Evolutionary conservation across 2,888 invertebrate species (phyloP).

Genomic region (Drosophila prolongata): DNA sequence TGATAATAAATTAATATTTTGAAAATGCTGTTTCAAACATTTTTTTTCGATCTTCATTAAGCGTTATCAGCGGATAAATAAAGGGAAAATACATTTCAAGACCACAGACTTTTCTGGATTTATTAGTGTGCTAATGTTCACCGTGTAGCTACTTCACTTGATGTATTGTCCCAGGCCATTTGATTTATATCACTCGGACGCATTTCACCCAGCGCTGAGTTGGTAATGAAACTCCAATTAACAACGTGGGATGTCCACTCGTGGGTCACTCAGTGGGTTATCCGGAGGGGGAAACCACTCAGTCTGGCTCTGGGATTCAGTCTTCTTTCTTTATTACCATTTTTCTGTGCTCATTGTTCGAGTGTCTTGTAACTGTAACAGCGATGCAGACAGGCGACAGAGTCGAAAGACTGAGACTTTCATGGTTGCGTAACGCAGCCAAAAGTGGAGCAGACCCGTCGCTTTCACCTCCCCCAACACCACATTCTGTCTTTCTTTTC

Average conservation of each 20-base stretch:
- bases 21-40: too few species aligned
- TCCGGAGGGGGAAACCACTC: conserved; percentile 8
- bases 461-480: conserved; percentile 47
- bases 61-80: too few species aligned
- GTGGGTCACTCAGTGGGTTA: conserved; percentile 24
- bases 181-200: conserved; percentile 70
- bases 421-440: conserved; percentile 71
- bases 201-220: conserved; percentile 52
- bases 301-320: conserved; percentile 16
- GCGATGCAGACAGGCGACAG: conserved; percentile 37
- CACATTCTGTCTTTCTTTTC: conserved; percentile 27
- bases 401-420: conserved; percentile 42
- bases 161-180: conserved; percentile 73
- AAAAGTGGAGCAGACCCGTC: conserved; percentile 67
- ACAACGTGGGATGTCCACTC: conserved; percentile 41
- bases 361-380: conserved; percentile 49
- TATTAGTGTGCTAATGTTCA: neutral
- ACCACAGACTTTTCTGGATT: too few species aligned
- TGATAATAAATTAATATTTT: too few species aligned
- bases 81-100: too few species aligned
- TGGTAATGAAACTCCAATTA: conserved; percentile 76
- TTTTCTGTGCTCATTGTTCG: conserved; percentile 44
- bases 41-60: neutral
- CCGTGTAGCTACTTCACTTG: conserved; percentile 61
- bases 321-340: conserved; percentile 29